Percentiles rank a stretch among this genome's conserved stretches.
Conservation (phyloP, 2,113 vertebrate genomes). For the Piprites chloris region DNA sequence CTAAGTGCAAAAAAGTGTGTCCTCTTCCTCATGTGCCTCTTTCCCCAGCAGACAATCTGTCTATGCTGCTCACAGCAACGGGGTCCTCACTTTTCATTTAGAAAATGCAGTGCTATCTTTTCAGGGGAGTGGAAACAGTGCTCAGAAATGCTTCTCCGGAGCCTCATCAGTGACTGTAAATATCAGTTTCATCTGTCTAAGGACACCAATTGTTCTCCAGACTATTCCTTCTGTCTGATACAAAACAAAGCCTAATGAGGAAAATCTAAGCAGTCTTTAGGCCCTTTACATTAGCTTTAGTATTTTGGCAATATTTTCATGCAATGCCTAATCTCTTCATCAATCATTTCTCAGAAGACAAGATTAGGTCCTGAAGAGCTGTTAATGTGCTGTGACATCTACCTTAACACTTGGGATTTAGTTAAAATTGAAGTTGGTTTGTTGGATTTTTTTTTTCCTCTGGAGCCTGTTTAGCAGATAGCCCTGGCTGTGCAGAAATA, state of each 20-base stretch:
- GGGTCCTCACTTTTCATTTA: neutral
- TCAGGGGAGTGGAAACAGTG: neutral
- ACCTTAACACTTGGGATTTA: neutral
- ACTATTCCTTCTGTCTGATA: neutral
- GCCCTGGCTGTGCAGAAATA: neutral
- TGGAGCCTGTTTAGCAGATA: neutral
- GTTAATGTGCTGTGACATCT: neutral
- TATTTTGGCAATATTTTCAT: neutral
- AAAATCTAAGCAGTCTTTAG: neutral
- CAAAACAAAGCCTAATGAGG: neutral
- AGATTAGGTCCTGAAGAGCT: neutral
- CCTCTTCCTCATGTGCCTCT: neutral
- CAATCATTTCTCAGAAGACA: neutral
- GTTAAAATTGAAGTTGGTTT: neutral
- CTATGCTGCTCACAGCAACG: neutral
- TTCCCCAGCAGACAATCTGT: neutral
- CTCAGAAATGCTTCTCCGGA: constrained; percentile 8
- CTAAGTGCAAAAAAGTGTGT: neutral
- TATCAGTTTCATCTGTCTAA: neutral
- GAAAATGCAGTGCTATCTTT: neutral
- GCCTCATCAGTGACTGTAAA: neutral
- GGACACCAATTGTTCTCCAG: neutral
- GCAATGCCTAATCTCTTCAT: neutral
- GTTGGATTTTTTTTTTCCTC: neutral
- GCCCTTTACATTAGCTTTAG: neutral